Evolutionary conservation across 2,797 vertebrate genomes (phyloP).

Genomic region (Triplophysa bombifrons): DNA sequence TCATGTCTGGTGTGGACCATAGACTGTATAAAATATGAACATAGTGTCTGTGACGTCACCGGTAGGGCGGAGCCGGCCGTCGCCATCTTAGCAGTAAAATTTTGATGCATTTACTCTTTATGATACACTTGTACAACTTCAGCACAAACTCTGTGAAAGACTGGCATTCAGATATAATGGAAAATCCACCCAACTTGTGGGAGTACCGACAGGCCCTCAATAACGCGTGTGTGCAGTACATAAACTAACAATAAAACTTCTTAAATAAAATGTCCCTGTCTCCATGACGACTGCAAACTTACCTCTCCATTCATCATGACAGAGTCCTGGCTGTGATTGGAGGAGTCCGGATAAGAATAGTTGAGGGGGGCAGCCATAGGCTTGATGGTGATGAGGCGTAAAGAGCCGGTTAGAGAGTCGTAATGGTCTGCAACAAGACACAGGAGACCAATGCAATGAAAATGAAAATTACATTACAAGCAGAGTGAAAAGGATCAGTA

Average conservation of each 20-base stretch:
- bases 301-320: slow-evolving; percentile 92
- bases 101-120: too few species aligned
- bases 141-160: too few species aligned
- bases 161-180: too few species aligned
- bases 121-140: too few species aligned
- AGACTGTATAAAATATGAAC: too few species aligned
- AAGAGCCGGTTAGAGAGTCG: slow-evolving; percentile 90
- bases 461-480: slow-evolving; percentile 14
- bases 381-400: slow-evolving; percentile 95
- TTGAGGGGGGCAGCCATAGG: slow-evolving; percentile 84
- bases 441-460: slow-evolving; percentile 8
- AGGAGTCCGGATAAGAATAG: slow-evolving; percentile 82
- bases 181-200: too few species aligned
- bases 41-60: too few species aligned
- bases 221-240: not conserved
- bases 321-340: slow-evolving; percentile 91
- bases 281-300: slow-evolving; percentile 58
- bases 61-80: too few species aligned
- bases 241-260: not conserved
- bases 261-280: slow-evolving; percentile 13
- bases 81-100: too few species aligned
- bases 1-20: too few species aligned
- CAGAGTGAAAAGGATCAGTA: not conserved
- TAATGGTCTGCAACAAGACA: slow-evolving; percentile 80
- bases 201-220: too few species aligned